Conservation (phyloP, 2,113 vertebrate species). For the Ahaetulla prasina region DNA sequence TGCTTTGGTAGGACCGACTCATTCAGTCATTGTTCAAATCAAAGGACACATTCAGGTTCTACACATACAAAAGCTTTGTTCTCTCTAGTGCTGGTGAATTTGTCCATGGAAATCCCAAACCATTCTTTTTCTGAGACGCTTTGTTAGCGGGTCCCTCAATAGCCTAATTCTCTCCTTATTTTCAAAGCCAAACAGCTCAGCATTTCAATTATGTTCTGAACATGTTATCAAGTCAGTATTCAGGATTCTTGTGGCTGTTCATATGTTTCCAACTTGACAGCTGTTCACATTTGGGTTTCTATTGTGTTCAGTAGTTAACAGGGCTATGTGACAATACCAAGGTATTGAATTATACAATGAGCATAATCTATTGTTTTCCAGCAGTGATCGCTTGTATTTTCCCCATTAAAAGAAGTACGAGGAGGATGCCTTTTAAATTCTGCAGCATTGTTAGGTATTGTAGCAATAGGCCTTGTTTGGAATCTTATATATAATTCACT, state of each 20-base stretch:
- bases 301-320: not conserved
- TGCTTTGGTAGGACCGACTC: not conserved
- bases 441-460: not conserved
- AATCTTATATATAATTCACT: not conserved
- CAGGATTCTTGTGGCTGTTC: not conserved
- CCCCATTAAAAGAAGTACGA: not conserved
- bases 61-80: slow-evolving; percentile 11
- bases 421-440: not conserved
- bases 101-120: slow-evolving; percentile 5
- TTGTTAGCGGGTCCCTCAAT: not conserved
- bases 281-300: not conserved
- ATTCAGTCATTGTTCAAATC: not conserved
- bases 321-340: not conserved
- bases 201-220: slow-evolving; percentile 18
- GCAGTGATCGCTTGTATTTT: not conserved
- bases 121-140: slow-evolving; percentile 5
- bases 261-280: slow-evolving; percentile 1
- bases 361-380: not conserved
- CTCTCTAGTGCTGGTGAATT: not conserved
- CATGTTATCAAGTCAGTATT: slow-evolving; percentile 9
- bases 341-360: not conserved
- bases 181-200: not conserved
- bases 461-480: not conserved
- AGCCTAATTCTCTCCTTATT: not conserved
- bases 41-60: not conserved